These are phyloP conservation scores for Liodrosophila aerea DNA, from an alignment of 2,888 invertebrate genomes.

Conservation along the genomic window DNA sequence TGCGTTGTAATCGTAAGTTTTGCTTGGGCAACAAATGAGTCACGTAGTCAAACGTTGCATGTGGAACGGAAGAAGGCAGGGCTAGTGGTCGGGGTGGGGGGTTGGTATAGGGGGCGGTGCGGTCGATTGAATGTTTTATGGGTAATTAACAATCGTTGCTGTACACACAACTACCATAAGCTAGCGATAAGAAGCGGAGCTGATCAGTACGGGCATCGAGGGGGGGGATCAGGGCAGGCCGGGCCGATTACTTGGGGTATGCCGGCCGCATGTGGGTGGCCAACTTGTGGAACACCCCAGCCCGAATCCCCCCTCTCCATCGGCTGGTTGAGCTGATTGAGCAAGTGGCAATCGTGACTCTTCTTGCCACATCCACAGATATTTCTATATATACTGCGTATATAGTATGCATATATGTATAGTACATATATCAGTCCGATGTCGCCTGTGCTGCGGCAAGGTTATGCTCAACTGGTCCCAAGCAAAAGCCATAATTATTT, in stretches of 20 bases:
- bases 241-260: too few relatives aligned
- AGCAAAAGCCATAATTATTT: slow-evolving; percentile 12
- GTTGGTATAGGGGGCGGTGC: slow-evolving; percentile 16
- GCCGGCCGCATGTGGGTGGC: too few relatives aligned
- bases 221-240: not conserved
- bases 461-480: slow-evolving; percentile 5
- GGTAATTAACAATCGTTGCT: slow-evolving; percentile 41
- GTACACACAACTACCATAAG: slow-evolving; percentile 25
- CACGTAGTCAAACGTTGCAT: slow-evolving; percentile 27
- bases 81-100: not conserved
- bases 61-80: not conserved
- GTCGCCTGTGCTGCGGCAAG: slow-evolving; percentile 28
- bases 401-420: not conserved
- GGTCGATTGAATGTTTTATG: slow-evolving; percentile 54
- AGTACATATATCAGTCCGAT: slow-evolving; percentile 16
- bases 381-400: slow-evolving; percentile 5
- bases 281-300: too few relatives aligned
- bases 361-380: slow-evolving; percentile 22
- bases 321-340: slow-evolving; percentile 46
- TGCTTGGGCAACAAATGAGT: slow-evolving; percentile 35
- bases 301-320: slow-evolving; percentile 14
- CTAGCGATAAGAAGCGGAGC: slow-evolving; percentile 26
- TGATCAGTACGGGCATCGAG: not conserved
- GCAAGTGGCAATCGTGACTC: slow-evolving; percentile 38
- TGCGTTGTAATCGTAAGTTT: slow-evolving; percentile 24